Conservation (phyloP, 2,113 vertebrate species). For the Notarius lentiginosus region DNA sequence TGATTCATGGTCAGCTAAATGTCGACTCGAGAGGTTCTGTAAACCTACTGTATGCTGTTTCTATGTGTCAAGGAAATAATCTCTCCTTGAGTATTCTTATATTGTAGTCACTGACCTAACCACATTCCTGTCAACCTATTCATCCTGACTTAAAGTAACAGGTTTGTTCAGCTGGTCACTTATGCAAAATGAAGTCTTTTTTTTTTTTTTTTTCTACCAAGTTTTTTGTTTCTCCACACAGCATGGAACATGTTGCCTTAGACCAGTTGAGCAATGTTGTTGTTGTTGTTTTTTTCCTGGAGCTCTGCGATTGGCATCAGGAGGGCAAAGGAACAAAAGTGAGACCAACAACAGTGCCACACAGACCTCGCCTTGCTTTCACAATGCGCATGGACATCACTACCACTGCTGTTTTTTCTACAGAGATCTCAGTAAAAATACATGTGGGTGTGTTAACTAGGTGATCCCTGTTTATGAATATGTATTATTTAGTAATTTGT, state of each 20-base stretch:
- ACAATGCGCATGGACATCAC: not conserved
- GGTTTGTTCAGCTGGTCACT: not conserved
- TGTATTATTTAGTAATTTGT: not conserved
- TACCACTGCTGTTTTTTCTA: not conserved
- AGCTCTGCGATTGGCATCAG: slow-evolving; percentile 39
- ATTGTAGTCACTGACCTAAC: not conserved
- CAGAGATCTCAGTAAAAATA: not conserved
- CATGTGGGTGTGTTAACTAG: not conserved
- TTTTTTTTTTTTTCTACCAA: not conserved
- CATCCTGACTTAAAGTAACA: slow-evolving; percentile 9
- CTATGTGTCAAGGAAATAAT: not conserved
- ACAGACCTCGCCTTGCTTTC: slow-evolving; percentile 10
- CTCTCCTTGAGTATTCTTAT: slow-evolving; percentile 4
- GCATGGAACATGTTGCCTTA: slow-evolving; percentile 37
- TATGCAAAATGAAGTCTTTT: not conserved
- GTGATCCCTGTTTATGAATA: not conserved
- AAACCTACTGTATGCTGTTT: not conserved
- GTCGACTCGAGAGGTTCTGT: not conserved
- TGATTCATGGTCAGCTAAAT: not conserved
- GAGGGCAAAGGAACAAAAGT: slow-evolving; percentile 25
- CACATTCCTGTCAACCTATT: slow-evolving; percentile 2
- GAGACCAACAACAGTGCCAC: slow-evolving; percentile 17
- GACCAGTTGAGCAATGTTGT: slow-evolving; percentile 39
- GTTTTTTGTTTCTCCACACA: not conserved
- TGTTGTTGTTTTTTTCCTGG: slow-evolving; percentile 5